Conservation (phyloP, 2,888 invertebrate genomes). For the Eupithecia exiguata region DNA sequence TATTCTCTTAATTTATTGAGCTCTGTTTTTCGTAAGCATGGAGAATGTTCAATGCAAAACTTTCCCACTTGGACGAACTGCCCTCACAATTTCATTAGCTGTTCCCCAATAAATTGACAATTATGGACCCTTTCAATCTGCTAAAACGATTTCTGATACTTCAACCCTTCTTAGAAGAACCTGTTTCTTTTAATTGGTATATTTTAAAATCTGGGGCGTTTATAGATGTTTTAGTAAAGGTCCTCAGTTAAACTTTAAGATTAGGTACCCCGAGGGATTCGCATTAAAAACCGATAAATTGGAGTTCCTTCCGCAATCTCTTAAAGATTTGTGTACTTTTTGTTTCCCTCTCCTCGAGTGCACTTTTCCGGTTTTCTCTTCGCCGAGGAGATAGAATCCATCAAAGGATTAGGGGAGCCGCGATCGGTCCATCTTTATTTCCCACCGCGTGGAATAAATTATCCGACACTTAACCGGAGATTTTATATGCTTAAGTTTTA, state of each 20-base stretch:
- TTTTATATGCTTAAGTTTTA: constrained; percentile 53
- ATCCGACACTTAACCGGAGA: constrained; percentile 71
- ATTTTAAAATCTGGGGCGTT: constrained; percentile 1
- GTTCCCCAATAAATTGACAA: background rate
- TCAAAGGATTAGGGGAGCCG: constrained; percentile 79
- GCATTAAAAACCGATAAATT: constrained; percentile 25
- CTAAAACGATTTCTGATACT: background rate
- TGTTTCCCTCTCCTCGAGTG: constrained; percentile 62
- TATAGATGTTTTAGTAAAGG: background rate
- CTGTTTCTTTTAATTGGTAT: constrained; percentile 2
- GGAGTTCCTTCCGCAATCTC: constrained; percentile 36
- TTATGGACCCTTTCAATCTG: background rate
- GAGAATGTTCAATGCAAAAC: background rate
- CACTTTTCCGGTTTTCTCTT: constrained; percentile 70
- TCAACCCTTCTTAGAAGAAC: background rate
- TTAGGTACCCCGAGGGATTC: background rate
- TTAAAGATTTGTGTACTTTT: constrained; percentile 50
- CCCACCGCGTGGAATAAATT: constrained; percentile 76
- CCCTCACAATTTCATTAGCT: background rate
- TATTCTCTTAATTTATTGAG: background rate
- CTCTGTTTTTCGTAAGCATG: background rate
- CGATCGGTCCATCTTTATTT: constrained; percentile 74
- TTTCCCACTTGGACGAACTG: background rate
- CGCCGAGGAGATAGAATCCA: constrained; percentile 71
- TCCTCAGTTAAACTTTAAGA: background rate